A percentile compares a stretch with the other conserved stretches of the same genome.
These are phyloP conservation scores for Drosophila repleta DNA, from an alignment of 1,140 invertebrate genomes.

Conservation along the genomic window DNA sequence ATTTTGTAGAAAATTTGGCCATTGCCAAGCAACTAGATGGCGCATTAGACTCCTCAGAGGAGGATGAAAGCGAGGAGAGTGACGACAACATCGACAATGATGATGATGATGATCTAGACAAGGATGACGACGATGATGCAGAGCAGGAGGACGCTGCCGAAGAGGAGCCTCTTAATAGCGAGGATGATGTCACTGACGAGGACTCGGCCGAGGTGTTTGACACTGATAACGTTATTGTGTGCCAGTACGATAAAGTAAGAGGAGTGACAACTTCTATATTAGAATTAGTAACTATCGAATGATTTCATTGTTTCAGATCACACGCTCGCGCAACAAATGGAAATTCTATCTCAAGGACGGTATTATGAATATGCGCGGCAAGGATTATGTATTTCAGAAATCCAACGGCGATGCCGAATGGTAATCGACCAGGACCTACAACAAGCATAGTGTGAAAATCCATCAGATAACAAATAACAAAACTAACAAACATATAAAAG, in stretches of 20 bases:
- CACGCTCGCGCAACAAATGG: conserved; percentile 98
- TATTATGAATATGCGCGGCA: conserved; percentile 99
- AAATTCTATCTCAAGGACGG: conserved; percentile 99
- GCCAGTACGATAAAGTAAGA: conserved; percentile 98
- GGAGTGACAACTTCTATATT: background rate
- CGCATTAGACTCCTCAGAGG: conserved; percentile 90
- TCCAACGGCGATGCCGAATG: conserved; percentile 99
- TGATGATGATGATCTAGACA: conserved; percentile 90
- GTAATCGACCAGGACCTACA: conserved; percentile 85
- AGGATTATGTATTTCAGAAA: conserved; percentile 99
- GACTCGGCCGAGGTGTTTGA: conserved; percentile 98
- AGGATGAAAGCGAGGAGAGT: conserved; percentile 88
- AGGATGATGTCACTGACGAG: conserved; percentile 98
- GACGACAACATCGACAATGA: conserved; percentile 89
- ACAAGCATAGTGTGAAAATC: conserved; percentile 22
- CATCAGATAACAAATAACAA: conserved; percentile 36
- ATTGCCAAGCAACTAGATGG: conserved; percentile 87
- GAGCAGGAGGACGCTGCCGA: conserved; percentile 91
- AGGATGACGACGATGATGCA: conserved; percentile 90
- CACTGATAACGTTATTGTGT: conserved; percentile 99
- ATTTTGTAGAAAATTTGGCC: conserved; percentile 64
- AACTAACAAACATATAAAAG: conserved; percentile 62
- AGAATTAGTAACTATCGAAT: background rate
- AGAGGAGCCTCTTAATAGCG: conserved; percentile 97
- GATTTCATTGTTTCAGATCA: conserved; percentile 88